phyloP scores from a whole-genome alignment of 2,888 invertebrate genomes.

The Cosmia trapezina region DNA sequence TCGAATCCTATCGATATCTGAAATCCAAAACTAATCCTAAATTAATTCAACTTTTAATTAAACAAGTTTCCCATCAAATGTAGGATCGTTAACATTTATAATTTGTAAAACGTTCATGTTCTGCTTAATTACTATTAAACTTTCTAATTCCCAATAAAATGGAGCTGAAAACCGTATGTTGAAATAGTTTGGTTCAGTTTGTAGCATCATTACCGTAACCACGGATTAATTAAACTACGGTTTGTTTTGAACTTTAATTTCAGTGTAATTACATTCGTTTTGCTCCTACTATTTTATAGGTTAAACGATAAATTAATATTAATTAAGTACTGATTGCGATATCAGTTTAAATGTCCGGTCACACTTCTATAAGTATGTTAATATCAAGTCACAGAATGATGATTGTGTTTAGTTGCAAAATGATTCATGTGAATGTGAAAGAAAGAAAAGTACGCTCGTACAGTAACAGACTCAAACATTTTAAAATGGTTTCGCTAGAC shows the following conservation, averaged over 20 bases:
- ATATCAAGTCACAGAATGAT: neutral
- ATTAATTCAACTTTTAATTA: conserved; percentile 27
- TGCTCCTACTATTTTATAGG: neutral
- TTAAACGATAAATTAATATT: neutral
- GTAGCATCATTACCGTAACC: conserved; percentile 20
- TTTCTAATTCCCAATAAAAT: conserved; percentile 37
- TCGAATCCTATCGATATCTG: neutral
- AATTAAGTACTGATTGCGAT: neutral
- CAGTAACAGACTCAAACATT: no score
- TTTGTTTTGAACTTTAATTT: conserved; percentile 21
- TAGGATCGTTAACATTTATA: conserved; percentile 26
- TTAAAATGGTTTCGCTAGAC: no score
- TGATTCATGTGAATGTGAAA: no score
- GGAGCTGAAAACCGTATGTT: conserved; percentile 21
- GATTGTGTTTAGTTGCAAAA: neutral
- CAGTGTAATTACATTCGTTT: neutral
- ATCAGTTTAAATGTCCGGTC: conserved; percentile 1
- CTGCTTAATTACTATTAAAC: conserved; percentile 27
- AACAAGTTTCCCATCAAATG: conserved; percentile 15
- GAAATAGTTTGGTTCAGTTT: conserved; percentile 31
- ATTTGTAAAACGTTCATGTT: conserved; percentile 45
- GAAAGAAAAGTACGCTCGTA: no score
- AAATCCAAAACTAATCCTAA: conserved; percentile 6
- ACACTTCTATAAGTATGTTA: neutral
- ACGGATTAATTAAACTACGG: conserved; percentile 6